Percentiles rank a stretch among this genome's conserved stretches.
phyloP scores from a whole-genome alignment of 2,888 invertebrate genomes.

The Petrolisthes manimaculis region DNA sequence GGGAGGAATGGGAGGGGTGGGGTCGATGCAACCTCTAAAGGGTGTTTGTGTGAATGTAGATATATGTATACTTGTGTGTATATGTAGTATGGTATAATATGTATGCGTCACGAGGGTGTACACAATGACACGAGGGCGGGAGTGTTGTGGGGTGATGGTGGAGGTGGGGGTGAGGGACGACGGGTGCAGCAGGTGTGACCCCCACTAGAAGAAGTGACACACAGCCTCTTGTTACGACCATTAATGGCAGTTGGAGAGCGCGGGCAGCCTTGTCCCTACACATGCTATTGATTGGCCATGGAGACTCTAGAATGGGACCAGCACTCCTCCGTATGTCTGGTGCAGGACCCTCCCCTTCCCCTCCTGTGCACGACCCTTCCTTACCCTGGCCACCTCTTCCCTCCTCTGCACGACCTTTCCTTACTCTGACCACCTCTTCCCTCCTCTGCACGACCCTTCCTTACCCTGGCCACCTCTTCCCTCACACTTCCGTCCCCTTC shows the following conservation, averaged over 20 bases:
- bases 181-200: background rate
- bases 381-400: background rate
- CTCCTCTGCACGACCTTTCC: background rate
- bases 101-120: too few species aligned
- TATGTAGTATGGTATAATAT: background rate
- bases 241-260: conserved; percentile 15
- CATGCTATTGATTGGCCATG: conserved; percentile 32
- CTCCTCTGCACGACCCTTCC: background rate
- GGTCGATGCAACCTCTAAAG: background rate
- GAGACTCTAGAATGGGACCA: conserved; percentile 8
- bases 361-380: background rate
- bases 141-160: background rate
- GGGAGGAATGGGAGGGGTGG: too few species aligned
- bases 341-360: background rate
- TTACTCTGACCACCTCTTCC: background rate
- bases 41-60: background rate
- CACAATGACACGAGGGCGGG: too few species aligned
- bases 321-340: conserved; percentile 8
- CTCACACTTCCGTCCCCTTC: background rate
- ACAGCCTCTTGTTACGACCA: background rate
- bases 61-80: background rate
- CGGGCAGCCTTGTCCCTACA: conserved; percentile 31
- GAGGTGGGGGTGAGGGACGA: background rate
- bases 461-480: background rate
- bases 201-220: background rate